A percentile compares a stretch with the other conserved stretches of the same genome.
Evolutionary conservation across 2,797 vertebrate genomes (phyloP).

Genomic region (Pachyuromys duprasi): DNA sequence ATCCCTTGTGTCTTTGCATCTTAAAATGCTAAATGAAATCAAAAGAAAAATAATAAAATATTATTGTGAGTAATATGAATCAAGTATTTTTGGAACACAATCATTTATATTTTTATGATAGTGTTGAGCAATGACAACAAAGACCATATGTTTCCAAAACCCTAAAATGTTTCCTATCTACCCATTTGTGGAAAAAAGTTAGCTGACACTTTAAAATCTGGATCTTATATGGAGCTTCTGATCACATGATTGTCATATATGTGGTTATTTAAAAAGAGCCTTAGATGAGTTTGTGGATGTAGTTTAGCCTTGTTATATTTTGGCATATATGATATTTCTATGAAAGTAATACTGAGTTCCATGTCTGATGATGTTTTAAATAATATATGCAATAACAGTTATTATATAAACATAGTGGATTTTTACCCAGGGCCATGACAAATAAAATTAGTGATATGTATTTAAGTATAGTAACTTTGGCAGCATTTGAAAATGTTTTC

Average conservation of each 20-base stretch:
- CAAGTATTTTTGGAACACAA: slow-evolving; percentile 17
- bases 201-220: background rate
- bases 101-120: background rate
- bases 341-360: slow-evolving; percentile 14
- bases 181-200: background rate
- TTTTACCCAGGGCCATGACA: background rate
- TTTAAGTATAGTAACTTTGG: background rate
- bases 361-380: background rate
- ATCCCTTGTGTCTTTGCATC: background rate
- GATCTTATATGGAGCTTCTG: background rate
- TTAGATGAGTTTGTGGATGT: slow-evolving; percentile 4
- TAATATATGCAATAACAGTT: background rate
- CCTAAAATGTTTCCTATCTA: background rate
- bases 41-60: background rate
- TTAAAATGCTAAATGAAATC: slow-evolving; percentile 21
- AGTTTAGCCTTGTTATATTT: background rate
- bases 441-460: background rate
- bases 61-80: background rate
- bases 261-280: background rate
- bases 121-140: background rate
- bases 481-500: background rate
- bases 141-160: background rate
- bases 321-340: background rate
- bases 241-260: background rate
- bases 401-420: background rate